Evolutionary conservation across 2,113 vertebrate species (phyloP), one percentile per base, ranked within the genome.

Genomic region (Machaerirhynchus nigripectus): DNA sequence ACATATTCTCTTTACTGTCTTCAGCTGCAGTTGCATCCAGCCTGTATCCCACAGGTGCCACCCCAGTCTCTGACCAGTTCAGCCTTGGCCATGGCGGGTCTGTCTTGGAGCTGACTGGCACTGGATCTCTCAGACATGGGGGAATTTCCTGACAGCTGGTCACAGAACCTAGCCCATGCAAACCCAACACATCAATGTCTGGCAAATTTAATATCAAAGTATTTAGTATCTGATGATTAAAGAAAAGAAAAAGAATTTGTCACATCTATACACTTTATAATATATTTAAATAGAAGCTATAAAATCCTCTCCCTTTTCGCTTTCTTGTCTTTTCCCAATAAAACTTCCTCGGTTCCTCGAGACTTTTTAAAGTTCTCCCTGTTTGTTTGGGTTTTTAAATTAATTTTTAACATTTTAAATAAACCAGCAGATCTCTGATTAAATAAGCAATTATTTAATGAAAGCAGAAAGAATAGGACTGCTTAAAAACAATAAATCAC

Each of bases 401-500:
- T 15, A 21, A 6, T 59, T 57, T 83, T 63, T 44, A 7, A 17
- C 44, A 27, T 55, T 87, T 88, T 40, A 91, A 93, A 93, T 76
- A 87, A 64, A 70, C 7, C 11, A 90, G 17, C 19, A 73, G 14
- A 77, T 77, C 73, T 92, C 65, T 93, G 37, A 87, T 93, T 87
- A 95, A 96, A 86, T 64, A 67, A 92, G 30, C n/a, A 50, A 64
- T 23, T 35, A 56, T 67, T 90, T 81, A 90, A 61, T 13, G 15
- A 27, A 88, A 70, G 55, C 39, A 68, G 56, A 89, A 95, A 92
- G 56, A 90, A 40, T 17, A 56, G 50, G 30, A 10, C 22, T 68
- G 17, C 80, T 86, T 64, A 50, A 89, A 93, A 89, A 70, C 57
- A 87, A 37, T 74, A 92, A 95, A 90, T 93, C 69, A 69, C 13